Evolutionary conservation across 2,113 vertebrate genomes (phyloP).

Genomic region (Paramisgurnus dabryanus): DNA sequence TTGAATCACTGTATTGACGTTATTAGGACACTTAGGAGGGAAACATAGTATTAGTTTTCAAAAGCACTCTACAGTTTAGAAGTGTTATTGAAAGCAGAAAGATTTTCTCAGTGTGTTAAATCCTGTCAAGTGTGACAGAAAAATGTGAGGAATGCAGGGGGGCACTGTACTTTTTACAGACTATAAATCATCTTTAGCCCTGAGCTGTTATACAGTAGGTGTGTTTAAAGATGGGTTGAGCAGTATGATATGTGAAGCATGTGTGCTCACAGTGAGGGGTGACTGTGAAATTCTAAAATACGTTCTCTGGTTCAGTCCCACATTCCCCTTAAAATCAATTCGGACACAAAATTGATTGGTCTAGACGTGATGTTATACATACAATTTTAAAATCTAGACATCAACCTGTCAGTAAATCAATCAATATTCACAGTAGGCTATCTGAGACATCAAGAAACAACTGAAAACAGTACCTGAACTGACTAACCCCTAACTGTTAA

Average conservation of each 20-base stretch:
- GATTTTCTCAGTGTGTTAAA: neutral
- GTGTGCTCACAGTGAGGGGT: neutral
- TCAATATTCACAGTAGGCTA: constrained; percentile 1
- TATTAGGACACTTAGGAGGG: too few relatives aligned
- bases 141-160: neutral
- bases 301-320: neutral
- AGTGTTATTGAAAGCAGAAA: neutral
- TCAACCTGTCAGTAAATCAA: neutral
- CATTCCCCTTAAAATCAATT: constrained; percentile 10
- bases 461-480: neutral
- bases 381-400: neutral
- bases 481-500: too few relatives aligned
- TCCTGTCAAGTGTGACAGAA: neutral
- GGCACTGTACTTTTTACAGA: neutral
- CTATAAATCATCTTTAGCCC: neutral
- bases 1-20: too few relatives aligned
- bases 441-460: neutral
- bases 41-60: neutral
- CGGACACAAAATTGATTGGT: neutral
- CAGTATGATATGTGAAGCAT: neutral
- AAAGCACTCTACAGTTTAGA: neutral
- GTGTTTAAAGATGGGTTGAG: constrained; percentile 3
- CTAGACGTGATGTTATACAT: constrained; percentile 3
- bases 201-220: neutral
- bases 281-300: neutral